Base-by-base conservation (phyloP, 1,140 invertebrate species). In the Drosophila serrata region DNA sequence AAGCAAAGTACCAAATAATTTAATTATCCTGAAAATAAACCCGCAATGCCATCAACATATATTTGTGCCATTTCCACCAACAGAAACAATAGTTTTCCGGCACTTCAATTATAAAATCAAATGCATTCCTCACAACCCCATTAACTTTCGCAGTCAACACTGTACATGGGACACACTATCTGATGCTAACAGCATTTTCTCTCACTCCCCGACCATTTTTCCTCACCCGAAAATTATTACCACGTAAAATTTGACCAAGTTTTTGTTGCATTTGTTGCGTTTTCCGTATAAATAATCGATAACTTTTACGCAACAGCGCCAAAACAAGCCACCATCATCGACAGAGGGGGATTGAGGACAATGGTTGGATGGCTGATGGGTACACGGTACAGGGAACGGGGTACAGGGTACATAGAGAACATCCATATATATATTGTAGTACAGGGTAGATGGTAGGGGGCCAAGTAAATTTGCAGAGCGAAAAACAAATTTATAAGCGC, bases 401-500 rank as follows among this genome's bases (percentile, higher is more conserved):
- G 31, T 9, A 33, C n/a, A n/a, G n/a, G n/a, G 19, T 17, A 51
- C 48, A 33, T 2, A 19, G 17, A 22, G 49, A 31, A 19, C 17
- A 22, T 17, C 3, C 29, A 35, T n/a, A 22, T 35, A 11, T 37
- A 22, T 35, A 22, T 31, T 8, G 29, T 31, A 31, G n/a, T n/a
- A n/a, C n/a, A n/a, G 49, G 60, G 55, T 43, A 24, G 24, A 24
- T 42, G 29, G 33, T n/a, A 15, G 33, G 61, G 39, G 56, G 72
- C 42, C 80, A 68, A 74, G 74, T 85, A 80, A 90, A 90, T 84
- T 88, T 84, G 81, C 75, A 78, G 77, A 59, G 69, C 65, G 53
- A 73, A 84, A 82, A 88, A 88, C 79, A 88, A 88, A 88, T 88
- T 88, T 88, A 88, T 88, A 88, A 88, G 84, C 85, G 84, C 84